A percentile compares a stretch with the other conserved stretches of the same genome.
Evolutionary conservation across 1,140 invertebrate genomes (phyloP).

Genomic region (Papilio dardanus): DNA sequence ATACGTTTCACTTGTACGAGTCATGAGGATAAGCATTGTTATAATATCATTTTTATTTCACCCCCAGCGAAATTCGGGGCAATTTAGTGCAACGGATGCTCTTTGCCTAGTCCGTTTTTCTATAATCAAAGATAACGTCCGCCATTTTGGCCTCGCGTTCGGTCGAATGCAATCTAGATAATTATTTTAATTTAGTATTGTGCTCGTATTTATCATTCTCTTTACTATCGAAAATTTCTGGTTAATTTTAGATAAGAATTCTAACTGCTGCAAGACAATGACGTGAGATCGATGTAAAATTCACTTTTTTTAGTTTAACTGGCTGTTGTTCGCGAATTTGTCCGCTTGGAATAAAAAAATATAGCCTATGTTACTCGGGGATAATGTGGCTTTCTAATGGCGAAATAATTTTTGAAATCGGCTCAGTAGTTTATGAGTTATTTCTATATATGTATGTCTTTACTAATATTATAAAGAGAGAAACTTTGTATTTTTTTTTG

Average conservation of each 20-base stretch:
- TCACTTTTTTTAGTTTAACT: background rate
- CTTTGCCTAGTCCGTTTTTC: background rate
- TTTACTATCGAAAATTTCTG: slow-evolving; percentile 44
- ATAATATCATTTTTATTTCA: too few species aligned
- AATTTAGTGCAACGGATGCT: background rate
- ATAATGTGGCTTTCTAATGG: too few species aligned
- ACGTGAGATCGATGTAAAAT: background rate
- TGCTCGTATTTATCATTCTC: slow-evolving; percentile 50
- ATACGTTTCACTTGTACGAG: too few species aligned
- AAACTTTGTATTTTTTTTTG: too few species aligned
- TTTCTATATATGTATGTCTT: too few species aligned
- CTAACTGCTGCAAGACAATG: slow-evolving; percentile 18
- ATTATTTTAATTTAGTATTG: slow-evolving; percentile 70
- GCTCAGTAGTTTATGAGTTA: too few species aligned
- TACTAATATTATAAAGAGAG: too few species aligned
- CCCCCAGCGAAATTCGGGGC: background rate
- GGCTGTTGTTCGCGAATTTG: too few species aligned
- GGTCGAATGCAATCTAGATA: slow-evolving; percentile 65
- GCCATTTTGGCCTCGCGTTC: slow-evolving; percentile 41
- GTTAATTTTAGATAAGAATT: slow-evolving; percentile 35
- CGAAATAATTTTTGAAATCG: too few species aligned
- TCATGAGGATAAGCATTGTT: too few species aligned
- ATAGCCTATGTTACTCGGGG: too few species aligned
- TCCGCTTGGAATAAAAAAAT: too few species aligned
- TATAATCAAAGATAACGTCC: slow-evolving; percentile 35